phyloP scores from a whole-genome alignment of 1,140 invertebrate genomes.

The Lutraria rhynchaena region DNA sequence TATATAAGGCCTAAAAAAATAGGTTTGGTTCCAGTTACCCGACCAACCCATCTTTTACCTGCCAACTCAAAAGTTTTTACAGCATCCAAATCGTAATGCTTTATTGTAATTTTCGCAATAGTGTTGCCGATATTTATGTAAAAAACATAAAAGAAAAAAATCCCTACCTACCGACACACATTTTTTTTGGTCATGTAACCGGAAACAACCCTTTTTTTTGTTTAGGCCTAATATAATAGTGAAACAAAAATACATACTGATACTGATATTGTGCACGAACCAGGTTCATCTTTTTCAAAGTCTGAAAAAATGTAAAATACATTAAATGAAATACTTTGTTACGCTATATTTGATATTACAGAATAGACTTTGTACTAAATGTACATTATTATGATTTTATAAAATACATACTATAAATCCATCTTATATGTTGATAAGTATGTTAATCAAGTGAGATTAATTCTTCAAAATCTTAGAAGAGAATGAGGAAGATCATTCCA shows the following conservation, averaged over 20 bases:
- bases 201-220: not conserved
- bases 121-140: no score
- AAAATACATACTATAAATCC: no score
- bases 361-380: not conserved
- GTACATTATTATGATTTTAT: not conserved
- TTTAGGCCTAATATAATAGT: not conserved
- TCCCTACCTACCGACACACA: not conserved
- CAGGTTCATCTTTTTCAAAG: constrained; percentile 73
- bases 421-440: no score
- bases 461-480: not conserved
- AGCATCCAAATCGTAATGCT: no score
- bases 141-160: not conserved
- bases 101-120: no score
- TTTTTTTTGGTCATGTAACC: not conserved
- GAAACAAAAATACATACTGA: constrained; percentile 68
- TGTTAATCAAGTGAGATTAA: not conserved
- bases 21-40: no score
- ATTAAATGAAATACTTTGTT: not conserved
- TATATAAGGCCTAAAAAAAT: no score
- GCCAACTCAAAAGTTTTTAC: no score
- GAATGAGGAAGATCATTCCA: no score
- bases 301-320: constrained; percentile 62
- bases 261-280: constrained; percentile 73
- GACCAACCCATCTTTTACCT: no score
- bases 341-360: not conserved